phyloP scores from a whole-genome alignment of 2,113 vertebrate species.

The Ciconia boyciana region DNA sequence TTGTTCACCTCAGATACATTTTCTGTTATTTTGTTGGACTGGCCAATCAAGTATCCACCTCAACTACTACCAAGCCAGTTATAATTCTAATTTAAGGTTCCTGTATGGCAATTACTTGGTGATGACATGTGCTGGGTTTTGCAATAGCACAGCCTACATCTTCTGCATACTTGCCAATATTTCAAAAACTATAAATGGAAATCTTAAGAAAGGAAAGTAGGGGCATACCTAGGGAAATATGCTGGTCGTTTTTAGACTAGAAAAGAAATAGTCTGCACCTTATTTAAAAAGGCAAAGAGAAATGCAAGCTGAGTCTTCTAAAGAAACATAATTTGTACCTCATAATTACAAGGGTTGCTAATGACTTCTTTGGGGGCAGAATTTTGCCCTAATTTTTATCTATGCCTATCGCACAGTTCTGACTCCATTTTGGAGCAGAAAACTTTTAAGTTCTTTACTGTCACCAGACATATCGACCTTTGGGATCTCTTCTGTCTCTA shows the following conservation, averaged over 20 bases:
- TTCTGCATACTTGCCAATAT: constrained; percentile 20
- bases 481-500: background rate
- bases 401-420: background rate
- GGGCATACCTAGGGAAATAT: background rate
- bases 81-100: constrained; percentile 25
- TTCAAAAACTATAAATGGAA: constrained; percentile 27
- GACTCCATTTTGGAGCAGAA: background rate
- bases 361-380: background rate
- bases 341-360: background rate
- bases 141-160: constrained; percentile 35
- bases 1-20: background rate
- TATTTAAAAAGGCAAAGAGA: background rate
- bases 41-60: background rate
- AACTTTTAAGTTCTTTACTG: background rate
- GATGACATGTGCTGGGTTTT: constrained; percentile 20
- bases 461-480: background rate
- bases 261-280: background rate
- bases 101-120: constrained; percentile 1
- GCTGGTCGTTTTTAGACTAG: background rate
- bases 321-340: background rate
- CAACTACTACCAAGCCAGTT: background rate
- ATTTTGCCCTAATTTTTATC: background rate
- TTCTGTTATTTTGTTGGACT: background rate
- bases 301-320: background rate
- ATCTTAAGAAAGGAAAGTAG: background rate